Base-by-base conservation (phyloP, 2,797 vertebrate species). In the Chelon auratus region DNA sequence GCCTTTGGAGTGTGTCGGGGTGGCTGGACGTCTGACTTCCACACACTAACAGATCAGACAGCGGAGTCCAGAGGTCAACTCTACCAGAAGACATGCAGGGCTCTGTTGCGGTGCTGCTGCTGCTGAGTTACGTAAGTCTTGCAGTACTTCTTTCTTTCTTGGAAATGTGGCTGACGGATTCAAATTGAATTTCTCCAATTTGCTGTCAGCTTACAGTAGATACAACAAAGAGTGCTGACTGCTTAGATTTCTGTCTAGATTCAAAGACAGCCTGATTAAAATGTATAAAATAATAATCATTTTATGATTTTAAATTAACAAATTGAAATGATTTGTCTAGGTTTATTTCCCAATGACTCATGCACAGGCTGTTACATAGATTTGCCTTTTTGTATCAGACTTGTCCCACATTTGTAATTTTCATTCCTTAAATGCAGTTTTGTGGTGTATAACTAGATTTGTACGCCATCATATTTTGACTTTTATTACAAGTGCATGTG, bases 81-180 rank as follows among this genome's bases (percentile, higher is more conserved):
- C 40, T 42, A 22, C 65, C 72, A 40, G 77, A 85, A 88, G 81
- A 62, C 88, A 95, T 95, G 94, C 87, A 58, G 67, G 80, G 75
- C 48, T 77, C 76, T 20, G 73, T 53, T 56, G 54, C 70, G 69
- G 26, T 87, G 12, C 87, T 91, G 5, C 89, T 92, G 75, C 85
- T 93, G 0, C 88, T 95, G 74, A 89, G 71, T 88, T 91, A 67
- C 24, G 90, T 95, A 92, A 95, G 94, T 94, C 71, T 77, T 3
- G n/a, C 9, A 33, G 9, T 17, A n/a, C 15, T 60, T 64, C 20
- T 30, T 20, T 77, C 43, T 56, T 14, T 57, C 15, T 3, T 43
- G 17, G 18, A 55, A 62, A 20, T 48, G 6, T 50, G 60, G 14
- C 17, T 58, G 5, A 54, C 69, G 9, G 0, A 70, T 56, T 69